A percentile compares a stretch with the other conserved stretches of the same genome.
Conservation (phyloP, 23 tunicate genomes). For the Botrylloides violaceus region DNA sequence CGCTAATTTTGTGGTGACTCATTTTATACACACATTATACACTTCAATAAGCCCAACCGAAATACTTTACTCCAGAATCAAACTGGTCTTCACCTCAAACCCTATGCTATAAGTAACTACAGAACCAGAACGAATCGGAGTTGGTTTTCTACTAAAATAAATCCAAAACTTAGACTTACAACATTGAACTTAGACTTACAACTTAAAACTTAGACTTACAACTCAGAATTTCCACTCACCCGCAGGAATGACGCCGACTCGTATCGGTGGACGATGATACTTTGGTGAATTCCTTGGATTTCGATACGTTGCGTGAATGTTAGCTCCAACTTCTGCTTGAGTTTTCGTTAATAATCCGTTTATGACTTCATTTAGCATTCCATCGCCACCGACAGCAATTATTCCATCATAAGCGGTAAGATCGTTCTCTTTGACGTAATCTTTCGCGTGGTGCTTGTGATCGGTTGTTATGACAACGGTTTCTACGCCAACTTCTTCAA, state of each 20-base stretch:
- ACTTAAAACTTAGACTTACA: too few relatives aligned
- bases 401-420: constrained; percentile 53
- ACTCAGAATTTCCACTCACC: constrained; percentile 10
- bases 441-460: constrained; percentile 56
- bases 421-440: constrained; percentile 44
- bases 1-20: too few relatives aligned
- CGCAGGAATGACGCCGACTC: constrained; percentile 85
- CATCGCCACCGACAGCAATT: constrained; percentile 95
- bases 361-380: constrained; percentile 71
- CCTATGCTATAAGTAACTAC: too few relatives aligned
- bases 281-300: constrained; percentile 13
- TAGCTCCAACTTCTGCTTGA: constrained; percentile 22
- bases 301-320: constrained; percentile 19
- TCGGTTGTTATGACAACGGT: constrained; percentile 38
- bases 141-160: too few relatives aligned
- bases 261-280: constrained; percentile 25
- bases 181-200: too few relatives aligned
- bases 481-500: constrained; percentile 43
- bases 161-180: too few relatives aligned
- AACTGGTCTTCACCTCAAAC: too few relatives aligned
- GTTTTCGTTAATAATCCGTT: constrained; percentile 62
- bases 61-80: too few relatives aligned
- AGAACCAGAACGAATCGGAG: too few relatives aligned
- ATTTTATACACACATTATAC: too few relatives aligned
- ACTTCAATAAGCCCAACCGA: too few relatives aligned